Base-by-base conservation (phyloP, 2,888 invertebrate genomes). In the Drosophila picticornis region DNA sequence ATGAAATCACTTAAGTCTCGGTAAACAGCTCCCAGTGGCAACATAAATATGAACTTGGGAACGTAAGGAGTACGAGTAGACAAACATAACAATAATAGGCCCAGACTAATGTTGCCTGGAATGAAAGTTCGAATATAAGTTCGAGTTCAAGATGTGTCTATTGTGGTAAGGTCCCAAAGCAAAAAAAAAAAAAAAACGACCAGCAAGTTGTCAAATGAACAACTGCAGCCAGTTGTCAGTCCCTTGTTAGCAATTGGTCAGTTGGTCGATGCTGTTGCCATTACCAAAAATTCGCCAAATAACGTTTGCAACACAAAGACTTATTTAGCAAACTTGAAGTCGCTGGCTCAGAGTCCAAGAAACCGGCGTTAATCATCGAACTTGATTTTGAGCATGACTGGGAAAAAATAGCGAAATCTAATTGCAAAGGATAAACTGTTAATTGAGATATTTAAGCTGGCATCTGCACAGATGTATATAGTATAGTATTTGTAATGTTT, bases 21-120 rank as follows among this genome's bases (percentile, higher is more conserved):
- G 83, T 73, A 79, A 90, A 90, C 85, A 77, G 85, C 85, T 90
- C 90, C 87, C 87, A 83, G 63, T 72, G 85, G 87, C 81, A 81
- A 78, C 81, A 90, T 87, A 88, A 87, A 85, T 80, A 84, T 83
- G 77, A 82, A 68, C 83, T 84, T 65, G 71, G 73, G 32, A 38
- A n/a, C 22, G 25, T 32, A 36, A 36, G 19, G n/a, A 25, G 73
- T 57, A 56, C 43, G 52, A 70, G 60, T 32, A 52, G 6, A 29
- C 32, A 53, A 55, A 40, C 61, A 72, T 65, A 59, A 57, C 43
- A 32, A 50, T 43, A 52, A 59, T 31, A 55, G 43, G 34, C 72
- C 46, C 46, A 34, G 34, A 34, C 34, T 34, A 34, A 34, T 34
- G 48, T 43, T 36, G 6, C 34, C 31, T 11, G 13, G 4, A 31